Evolutionary conservation across 1,140 invertebrate genomes (phyloP).

Genomic region (Drosophila pectinifera): DNA sequence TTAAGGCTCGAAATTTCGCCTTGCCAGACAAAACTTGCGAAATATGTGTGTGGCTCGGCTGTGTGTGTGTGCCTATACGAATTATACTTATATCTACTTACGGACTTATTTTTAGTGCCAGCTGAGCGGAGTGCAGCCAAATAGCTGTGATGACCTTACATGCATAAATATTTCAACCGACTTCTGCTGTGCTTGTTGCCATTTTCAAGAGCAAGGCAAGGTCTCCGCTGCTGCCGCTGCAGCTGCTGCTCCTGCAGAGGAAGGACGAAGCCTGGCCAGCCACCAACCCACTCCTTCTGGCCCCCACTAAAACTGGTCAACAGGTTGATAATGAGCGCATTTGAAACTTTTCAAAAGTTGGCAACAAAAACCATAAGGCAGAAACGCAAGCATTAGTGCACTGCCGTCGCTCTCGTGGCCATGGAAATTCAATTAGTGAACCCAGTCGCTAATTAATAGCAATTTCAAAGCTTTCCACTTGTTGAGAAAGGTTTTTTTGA

Average conservation of each 20-base stretch:
- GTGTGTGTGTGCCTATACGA: constrained; percentile 14
- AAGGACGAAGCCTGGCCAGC: constrained; percentile 62
- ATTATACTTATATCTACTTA: constrained; percentile 44
- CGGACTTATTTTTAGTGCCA: constrained; percentile 67
- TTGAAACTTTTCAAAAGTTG: constrained; percentile 39
- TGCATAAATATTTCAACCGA: constrained; percentile 77
- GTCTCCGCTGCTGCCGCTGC: constrained; percentile 52
- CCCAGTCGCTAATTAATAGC: constrained; percentile 65
- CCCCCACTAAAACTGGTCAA: constrained; percentile 49
- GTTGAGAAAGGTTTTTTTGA: constrained; percentile 59
- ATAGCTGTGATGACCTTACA: constrained; percentile 76
- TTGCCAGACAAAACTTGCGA: constrained; percentile 29
- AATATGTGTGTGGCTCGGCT: not conserved
- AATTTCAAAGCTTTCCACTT: constrained; percentile 76
- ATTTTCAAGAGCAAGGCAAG: constrained; percentile 79
- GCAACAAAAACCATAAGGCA: constrained; percentile 13
- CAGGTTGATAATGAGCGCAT: constrained; percentile 60
- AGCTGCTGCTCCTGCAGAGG: constrained; percentile 21
- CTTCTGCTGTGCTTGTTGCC: constrained; percentile 66
- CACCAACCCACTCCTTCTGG: not conserved
- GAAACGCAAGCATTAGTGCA: constrained; percentile 12
- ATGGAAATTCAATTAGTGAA: constrained; percentile 76
- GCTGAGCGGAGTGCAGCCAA: constrained; percentile 66
- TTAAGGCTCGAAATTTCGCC: constrained; percentile 55
- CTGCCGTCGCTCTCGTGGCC: constrained; percentile 24